phyloP scores from a whole-genome alignment of 1,140 invertebrate genomes.

The Brachionus sp. region DNA sequence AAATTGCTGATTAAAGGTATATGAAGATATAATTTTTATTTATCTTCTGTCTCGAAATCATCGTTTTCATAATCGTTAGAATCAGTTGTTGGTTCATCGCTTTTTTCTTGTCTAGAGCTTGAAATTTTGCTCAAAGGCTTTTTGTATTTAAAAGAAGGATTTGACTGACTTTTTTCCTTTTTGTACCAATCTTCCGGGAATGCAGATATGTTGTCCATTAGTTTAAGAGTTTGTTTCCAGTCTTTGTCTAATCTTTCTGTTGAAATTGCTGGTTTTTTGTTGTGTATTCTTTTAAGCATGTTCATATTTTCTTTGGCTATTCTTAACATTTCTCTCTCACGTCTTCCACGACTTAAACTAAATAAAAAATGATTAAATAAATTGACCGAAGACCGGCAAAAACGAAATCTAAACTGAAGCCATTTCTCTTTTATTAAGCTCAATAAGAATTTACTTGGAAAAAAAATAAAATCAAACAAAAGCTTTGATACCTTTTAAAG shows the following conservation, averaged over 20 bases:
- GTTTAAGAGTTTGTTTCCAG: conserved; percentile 56
- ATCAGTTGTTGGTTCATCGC: background rate
- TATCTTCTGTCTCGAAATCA: conserved; percentile 19
- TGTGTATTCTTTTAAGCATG: conserved; percentile 54
- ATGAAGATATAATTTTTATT: background rate
- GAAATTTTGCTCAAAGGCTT: conserved; percentile 20
- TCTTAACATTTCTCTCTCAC: conserved; percentile 54
- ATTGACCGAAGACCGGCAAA: background rate
- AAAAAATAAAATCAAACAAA: background rate
- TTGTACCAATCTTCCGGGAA: conserved; percentile 59
- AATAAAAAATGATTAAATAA: background rate
- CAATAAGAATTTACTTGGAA: background rate
- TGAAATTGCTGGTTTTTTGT: conserved; percentile 55
- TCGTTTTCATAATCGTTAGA: conserved; percentile 9
- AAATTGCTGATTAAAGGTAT: background rate
- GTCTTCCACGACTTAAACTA: conserved; percentile 57
- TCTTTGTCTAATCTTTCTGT: conserved; percentile 52
- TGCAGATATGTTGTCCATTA: conserved; percentile 58
- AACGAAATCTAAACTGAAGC: background rate
- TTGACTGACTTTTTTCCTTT: conserved; percentile 46
- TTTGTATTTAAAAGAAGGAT: conserved; percentile 12
- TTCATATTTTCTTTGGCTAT: conserved; percentile 55
- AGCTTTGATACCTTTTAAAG: conserved; percentile 53
- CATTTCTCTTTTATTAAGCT: background rate
- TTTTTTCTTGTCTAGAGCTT: background rate